phyloP scores from a whole-genome alignment of 2,888 invertebrate species.

The Parapristionchus giblindavisi region DNA sequence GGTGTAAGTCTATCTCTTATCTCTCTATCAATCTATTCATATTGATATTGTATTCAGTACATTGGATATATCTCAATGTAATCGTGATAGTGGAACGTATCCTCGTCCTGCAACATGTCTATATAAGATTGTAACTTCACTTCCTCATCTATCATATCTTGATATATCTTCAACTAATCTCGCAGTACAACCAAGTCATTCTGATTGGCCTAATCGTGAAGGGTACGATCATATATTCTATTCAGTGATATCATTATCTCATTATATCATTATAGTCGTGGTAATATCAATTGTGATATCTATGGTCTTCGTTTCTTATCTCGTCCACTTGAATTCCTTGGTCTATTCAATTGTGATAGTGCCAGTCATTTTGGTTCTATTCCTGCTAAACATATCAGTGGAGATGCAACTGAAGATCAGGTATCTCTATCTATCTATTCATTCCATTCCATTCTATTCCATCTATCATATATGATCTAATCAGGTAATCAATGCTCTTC shows the following conservation, averaged over 20 bases:
- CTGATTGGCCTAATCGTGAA: conserved; percentile 70
- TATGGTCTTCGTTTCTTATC: conserved; percentile 83
- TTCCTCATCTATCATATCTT: conserved; percentile 82
- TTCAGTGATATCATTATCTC: not conserved
- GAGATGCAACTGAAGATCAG: conserved; percentile 59
- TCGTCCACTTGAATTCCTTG: conserved; percentile 86
- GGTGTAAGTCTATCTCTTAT: conserved; percentile 69
- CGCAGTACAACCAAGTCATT: conserved; percentile 79
- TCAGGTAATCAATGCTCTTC: conserved; percentile 85
- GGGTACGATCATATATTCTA: not conserved
- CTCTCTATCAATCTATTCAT: not conserved
- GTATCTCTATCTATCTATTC: conserved; percentile 19
- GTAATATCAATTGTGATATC: conserved; percentile 76
- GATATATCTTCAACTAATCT: conserved; percentile 96
- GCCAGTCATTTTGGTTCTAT: conserved; percentile 90
- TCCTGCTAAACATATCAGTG: conserved; percentile 77
- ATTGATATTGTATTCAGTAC: not conserved
- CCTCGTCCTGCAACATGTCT: conserved; percentile 81
- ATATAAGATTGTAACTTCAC: conserved; percentile 78
- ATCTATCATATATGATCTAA: not conserved
- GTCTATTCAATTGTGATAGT: conserved; percentile 88
- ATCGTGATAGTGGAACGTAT: conserved; percentile 79
- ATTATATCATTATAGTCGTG: conserved; percentile 18
- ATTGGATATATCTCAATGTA: conserved; percentile 79
- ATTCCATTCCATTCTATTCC: not conserved